Percentiles rank a stretch among this genome's conserved stretches.
These are phyloP conservation scores for Falco concolor DNA, from an alignment of 2,797 vertebrate genomes.

Conservation along the genomic window DNA sequence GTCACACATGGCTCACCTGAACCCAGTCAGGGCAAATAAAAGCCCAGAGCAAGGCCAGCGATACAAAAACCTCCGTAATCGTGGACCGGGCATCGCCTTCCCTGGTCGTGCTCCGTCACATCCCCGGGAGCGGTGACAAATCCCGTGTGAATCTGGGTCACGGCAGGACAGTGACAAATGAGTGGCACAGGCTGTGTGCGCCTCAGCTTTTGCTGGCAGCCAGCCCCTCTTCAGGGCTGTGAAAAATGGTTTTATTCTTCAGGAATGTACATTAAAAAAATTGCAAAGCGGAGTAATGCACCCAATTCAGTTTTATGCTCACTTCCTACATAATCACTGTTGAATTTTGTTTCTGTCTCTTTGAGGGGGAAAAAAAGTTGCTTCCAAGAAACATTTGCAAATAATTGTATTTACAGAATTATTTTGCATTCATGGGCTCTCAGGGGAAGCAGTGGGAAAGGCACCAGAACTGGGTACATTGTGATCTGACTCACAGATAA, in stretches of 20 bases:
- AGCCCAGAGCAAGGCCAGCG: not conserved
- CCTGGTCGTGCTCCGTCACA: not conserved
- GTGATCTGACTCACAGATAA: slow-evolving; percentile 28
- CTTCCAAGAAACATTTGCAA: not conserved
- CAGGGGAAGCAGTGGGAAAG: not conserved
- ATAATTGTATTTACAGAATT: not conserved
- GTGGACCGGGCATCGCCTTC: fast-evolving
- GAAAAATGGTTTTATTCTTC: not conserved
- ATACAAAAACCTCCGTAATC: fast-evolving
- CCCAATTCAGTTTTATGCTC: not conserved
- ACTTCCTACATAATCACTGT: not conserved
- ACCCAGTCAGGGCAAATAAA: not conserved
- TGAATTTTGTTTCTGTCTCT: not conserved
- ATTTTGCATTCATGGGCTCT: not conserved
- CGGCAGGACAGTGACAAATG: not conserved
- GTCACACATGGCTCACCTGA: not conserved
- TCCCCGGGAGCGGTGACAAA: not conserved
- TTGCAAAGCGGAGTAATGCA: not conserved
- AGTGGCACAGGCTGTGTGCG: not conserved
- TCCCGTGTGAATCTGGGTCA: slow-evolving; percentile 15
- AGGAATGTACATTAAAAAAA: not conserved
- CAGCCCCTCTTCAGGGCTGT: not conserved
- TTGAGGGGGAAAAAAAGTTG: not conserved
- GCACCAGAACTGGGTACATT: not conserved
- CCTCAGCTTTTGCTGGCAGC: not conserved